Base-by-base conservation (phyloP, 2,797 vertebrate genomes). In the Gallinago nigripennis region DNA sequence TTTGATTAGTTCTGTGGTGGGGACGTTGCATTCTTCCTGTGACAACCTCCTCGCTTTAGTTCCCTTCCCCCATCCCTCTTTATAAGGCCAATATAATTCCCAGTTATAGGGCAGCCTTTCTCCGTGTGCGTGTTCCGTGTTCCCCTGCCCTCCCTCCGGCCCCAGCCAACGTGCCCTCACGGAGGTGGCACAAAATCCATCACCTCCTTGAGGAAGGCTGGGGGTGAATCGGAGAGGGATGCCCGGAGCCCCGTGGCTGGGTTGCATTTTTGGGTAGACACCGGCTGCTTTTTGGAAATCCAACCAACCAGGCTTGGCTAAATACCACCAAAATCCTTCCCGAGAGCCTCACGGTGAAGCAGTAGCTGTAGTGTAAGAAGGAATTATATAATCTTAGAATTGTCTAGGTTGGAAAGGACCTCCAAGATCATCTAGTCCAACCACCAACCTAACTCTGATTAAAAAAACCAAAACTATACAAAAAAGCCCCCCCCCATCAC, bases 31-130 rank as follows among this genome's bases (percentile, higher is more conserved):
- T 89, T 92, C 61, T 73, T 76, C 35, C 58, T 82, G n/a, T 85
- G 77, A 82, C 33, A 79, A 61, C 79, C 83, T 88, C 25, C 50
- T 88, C 4, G 1, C 68, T 25, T 70, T 43, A 65, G 56, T 84
- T 90, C 88, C 83, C 83, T 88, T 86, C 71, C 86, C 82, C 82
- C 85, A 68, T 33, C 25, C 53, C 37, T 85, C 46, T 80, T 86
- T 71, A 91, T 86, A 64, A 81, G 86, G 73, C 28, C 68, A 82
- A 54, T 81, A 39, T 90, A 86, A 39, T 73, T 86, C 70, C 88
- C 88, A 35, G 57, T 84, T 88, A 15, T 77, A 45, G 83, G 60
- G 31, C 79, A 88, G 58, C 73, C 33, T 70, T 86, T 89, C 70
- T 79, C 73, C 53, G 1, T 41, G 51, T 77, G 61, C 50, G 2